Base-by-base conservation (phyloP, 2,797 vertebrate species). In the Oophaga sylvatica region DNA sequence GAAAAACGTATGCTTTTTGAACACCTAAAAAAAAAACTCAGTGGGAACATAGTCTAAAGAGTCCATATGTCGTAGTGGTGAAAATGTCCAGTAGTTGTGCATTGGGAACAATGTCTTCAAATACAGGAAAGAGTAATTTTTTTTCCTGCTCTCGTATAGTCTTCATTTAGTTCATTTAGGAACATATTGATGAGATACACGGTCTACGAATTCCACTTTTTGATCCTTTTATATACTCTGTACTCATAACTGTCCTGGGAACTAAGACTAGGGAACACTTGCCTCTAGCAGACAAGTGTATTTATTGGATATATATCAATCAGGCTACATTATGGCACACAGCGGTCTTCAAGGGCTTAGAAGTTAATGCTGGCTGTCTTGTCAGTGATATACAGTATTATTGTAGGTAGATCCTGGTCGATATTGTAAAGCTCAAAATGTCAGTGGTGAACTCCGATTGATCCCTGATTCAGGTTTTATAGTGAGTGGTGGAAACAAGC, bases 271-370 rank as follows among this genome's bases (percentile, higher is more conserved):
- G 56, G 2, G 59, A 48, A 26, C n/a, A 17, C 62, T 67, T 12
- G 20, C 12, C 10, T 45, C 20, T 81, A 62, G 60, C 5, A 17
- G 20, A n/a, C 20, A 48, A 15, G 22, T 48, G 15, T 15, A 26
- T 67, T 45, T 81, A 81, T 81, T 53, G 80, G 59, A 16, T 81
- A 67, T 53, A 67, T 53, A 81, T 81, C 62, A 81, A 29, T 81
- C 62, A 67, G 63, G 31, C n/a, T 22, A 19, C 22, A 22, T 62
- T 35, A 15, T 29, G 57, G 13, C 31, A 67, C 62, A 48, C 8
- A 22, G 41, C 41, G 19, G 31, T 45, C 20, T 65, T 63, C 65
- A n/a, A n/a, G 13, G 29, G 60, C 31, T 63, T 45, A 45, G 35
- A 41, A 16, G 22, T 16, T 67, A 81, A 67, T 67, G 62, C 80